phyloP scores from a whole-genome alignment of 2,113 vertebrate species.

The Siniperca knerii region DNA sequence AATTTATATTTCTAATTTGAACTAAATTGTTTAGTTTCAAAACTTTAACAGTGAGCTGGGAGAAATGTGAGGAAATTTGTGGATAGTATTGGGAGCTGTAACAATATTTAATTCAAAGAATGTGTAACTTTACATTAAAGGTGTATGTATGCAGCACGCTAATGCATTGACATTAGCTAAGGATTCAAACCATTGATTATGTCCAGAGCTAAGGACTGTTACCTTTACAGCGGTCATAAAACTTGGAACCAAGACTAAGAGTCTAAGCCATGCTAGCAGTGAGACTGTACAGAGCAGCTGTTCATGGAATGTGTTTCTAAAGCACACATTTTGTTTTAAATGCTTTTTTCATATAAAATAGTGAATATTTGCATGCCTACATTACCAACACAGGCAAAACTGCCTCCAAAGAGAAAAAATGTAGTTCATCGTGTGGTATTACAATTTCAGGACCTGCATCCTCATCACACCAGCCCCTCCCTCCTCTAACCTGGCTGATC shows the following conservation, averaged over 20 bases:
- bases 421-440: too few species aligned
- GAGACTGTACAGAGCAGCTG: background rate
- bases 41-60: background rate
- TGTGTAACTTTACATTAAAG: background rate
- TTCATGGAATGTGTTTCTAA: background rate
- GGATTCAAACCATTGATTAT: background rate
- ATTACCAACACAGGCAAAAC: background rate
- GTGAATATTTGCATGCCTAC: background rate
- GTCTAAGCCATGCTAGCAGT: background rate
- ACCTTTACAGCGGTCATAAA: background rate
- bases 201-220: background rate
- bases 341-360: background rate
- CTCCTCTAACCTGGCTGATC: conserved; percentile 88
- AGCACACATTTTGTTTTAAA: background rate
- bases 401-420: background rate
- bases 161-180: background rate
- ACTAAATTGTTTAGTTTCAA: background rate
- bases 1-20: background rate
- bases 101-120: background rate
- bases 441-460: background rate
- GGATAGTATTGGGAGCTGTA: background rate
- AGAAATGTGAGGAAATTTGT: background rate
- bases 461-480: background rate
- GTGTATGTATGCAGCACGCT: background rate
- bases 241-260: background rate